A percentile compares a stretch with the other conserved stretches of the same genome.
Conservation (phyloP, 2,888 invertebrate species). For the Selenia dentaria region DNA sequence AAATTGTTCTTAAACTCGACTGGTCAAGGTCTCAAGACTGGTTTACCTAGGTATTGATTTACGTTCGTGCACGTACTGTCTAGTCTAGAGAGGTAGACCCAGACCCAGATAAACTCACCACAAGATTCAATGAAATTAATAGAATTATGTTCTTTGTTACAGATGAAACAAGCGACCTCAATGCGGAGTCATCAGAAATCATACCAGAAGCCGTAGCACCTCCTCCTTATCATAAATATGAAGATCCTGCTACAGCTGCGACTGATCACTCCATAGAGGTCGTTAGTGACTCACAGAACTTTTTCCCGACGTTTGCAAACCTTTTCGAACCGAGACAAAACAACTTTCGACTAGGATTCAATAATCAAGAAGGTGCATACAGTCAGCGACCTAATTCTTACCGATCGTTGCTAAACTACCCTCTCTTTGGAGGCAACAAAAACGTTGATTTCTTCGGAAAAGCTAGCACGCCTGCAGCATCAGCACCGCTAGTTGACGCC, state of each 20-base stretch:
- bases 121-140: constrained; percentile 11
- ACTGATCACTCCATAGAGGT: constrained; percentile 82
- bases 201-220: constrained; percentile 71
- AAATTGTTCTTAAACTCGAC: constrained; percentile 32
- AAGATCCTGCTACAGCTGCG: constrained; percentile 52
- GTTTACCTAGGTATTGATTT: constrained; percentile 31
- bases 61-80: constrained; percentile 19
- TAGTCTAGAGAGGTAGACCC: constrained; percentile 3
- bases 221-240: constrained; percentile 54
- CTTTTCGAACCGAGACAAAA: constrained; percentile 85
- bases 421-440: constrained; percentile 67
- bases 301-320: constrained; percentile 91
- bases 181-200: constrained; percentile 77
- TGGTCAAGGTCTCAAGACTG: constrained; percentile 34
- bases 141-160: constrained; percentile 49
- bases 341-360: constrained; percentile 84
- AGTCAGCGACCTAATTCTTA: constrained; percentile 84
- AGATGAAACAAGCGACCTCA: constrained; percentile 70
- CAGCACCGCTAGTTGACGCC: constrained; percentile 74
- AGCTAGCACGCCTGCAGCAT: constrained; percentile 59
- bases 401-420: constrained; percentile 74
- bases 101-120: constrained; percentile 14
- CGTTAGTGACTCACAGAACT: constrained; percentile 86
- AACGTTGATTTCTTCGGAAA: constrained; percentile 69
- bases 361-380: constrained; percentile 85